Percentiles rank a stretch among this genome's conserved stretches.
Evolutionary conservation across 2,888 invertebrate genomes (phyloP).

Genomic region (Polyommatus iphigenia): DNA sequence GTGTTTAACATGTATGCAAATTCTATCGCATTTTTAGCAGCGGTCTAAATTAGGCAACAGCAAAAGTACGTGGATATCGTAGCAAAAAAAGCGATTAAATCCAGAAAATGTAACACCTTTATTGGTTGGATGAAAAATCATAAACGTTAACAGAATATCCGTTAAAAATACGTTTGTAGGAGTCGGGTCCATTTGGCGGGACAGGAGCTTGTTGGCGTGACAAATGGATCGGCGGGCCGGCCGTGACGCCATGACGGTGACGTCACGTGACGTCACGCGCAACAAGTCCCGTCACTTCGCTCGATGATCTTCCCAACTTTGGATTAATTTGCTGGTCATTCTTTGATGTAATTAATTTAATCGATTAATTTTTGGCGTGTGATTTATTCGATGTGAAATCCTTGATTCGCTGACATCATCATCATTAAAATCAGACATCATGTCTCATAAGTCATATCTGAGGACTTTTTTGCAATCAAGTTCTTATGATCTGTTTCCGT

Average conservation of each 20-base stretch:
- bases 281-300: conserved; percentile 36
- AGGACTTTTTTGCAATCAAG: not conserved
- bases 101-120: not conserved
- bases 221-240: conserved; percentile 31
- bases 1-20: not conserved
- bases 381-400: not conserved
- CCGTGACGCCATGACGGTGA: conserved; percentile 32
- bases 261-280: conserved; percentile 38
- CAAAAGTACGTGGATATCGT: not conserved
- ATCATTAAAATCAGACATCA: not conserved
- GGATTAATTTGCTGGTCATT: not conserved
- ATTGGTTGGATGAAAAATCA: not conserved
- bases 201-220: conserved; percentile 31
- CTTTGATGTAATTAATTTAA: conserved; percentile 7
- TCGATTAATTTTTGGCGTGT: not conserved
- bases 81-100: not conserved
- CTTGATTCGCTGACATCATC: not conserved
- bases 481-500: not conserved
- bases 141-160: conserved; percentile 17
- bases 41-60: not conserved
- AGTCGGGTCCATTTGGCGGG: conserved; percentile 21
- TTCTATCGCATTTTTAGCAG: not conserved
- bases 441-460: not conserved
- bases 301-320: not conserved
- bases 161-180: conserved; percentile 23